Evolutionary conservation across 2,113 vertebrate species (phyloP).

Genomic region (Pseudopodoces humilis): DNA sequence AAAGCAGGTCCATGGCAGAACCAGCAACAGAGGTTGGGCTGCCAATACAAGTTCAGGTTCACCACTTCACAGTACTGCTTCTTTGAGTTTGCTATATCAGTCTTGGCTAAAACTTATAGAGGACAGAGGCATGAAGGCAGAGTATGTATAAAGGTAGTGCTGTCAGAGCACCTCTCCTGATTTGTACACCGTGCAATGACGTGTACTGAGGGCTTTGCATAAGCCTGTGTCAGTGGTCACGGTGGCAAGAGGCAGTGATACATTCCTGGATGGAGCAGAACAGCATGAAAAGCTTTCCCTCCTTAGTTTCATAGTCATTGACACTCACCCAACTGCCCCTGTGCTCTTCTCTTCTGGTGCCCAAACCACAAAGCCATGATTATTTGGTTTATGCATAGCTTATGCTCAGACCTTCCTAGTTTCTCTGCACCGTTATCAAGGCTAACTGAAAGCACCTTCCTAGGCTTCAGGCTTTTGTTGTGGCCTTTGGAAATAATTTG

Average conservation of each 20-base stretch:
- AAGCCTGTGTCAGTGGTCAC: background rate
- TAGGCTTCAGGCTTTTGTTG: background rate
- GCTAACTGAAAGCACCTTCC: background rate
- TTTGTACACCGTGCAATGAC: background rate
- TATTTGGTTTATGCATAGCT: background rate
- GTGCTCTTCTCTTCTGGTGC: background rate
- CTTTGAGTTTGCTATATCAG: background rate
- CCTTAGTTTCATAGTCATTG: background rate
- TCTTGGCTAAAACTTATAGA: background rate
- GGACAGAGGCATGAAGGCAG: background rate
- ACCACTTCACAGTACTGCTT: background rate
- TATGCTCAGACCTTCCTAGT: background rate
- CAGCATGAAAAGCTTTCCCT: background rate
- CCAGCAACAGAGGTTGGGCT: background rate
- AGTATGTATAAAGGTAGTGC: background rate
- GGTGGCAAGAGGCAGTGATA: background rate
- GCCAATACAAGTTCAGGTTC: background rate
- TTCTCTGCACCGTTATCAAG: background rate
- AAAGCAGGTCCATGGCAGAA: background rate
- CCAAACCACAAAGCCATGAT: background rate
- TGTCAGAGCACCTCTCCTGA: background rate
- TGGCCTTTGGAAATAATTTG: background rate
- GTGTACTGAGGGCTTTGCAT: background rate
- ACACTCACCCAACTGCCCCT: background rate
- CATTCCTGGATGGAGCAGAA: background rate